A percentile compares a stretch with the other conserved stretches of the same genome.
phyloP scores from a whole-genome alignment of 2,113 vertebrate species.

The Rhinopomastus cyanomelas region DNA sequence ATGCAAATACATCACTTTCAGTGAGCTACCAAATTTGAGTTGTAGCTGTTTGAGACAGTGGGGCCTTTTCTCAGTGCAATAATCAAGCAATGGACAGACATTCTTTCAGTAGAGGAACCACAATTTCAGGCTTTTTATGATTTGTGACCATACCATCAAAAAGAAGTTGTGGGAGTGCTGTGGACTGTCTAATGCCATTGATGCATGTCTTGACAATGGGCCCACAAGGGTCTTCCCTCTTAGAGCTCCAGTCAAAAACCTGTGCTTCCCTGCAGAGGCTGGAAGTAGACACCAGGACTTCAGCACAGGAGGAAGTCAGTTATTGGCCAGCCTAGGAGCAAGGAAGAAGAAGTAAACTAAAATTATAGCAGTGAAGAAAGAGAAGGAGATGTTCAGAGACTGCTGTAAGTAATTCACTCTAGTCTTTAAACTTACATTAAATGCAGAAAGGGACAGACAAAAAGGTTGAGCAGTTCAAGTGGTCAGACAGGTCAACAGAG shows the following conservation, averaged over 20 bases:
- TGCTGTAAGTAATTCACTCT: not conserved
- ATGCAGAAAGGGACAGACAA: not conserved
- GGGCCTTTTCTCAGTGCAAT: too few species aligned
- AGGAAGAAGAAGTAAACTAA: not conserved
- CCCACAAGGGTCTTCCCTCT: accelerated
- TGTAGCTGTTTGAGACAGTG: not conserved
- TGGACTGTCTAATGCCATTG: not conserved
- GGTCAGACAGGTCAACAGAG: too few species aligned
- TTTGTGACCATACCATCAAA: not conserved
- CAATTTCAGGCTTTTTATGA: not conserved
- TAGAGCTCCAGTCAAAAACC: not conserved
- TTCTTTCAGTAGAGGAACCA: not conserved
- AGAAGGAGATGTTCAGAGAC: not conserved
- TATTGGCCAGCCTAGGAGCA: not conserved
- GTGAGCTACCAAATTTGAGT: not conserved
- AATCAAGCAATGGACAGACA: too few species aligned
- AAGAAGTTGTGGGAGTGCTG: not conserved
- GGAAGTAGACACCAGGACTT: not conserved
- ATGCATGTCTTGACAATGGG: not conserved
- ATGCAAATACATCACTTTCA: not conserved
- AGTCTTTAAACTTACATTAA: not conserved
- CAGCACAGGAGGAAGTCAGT: not conserved
- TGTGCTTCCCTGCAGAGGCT: accelerated
- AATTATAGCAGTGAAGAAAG: not conserved
- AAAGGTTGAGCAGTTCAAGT: not conserved